These are phyloP conservation scores for Melinaea marsaeus DNA, from an alignment of 2,888 invertebrate species.

Conservation along the genomic window DNA sequence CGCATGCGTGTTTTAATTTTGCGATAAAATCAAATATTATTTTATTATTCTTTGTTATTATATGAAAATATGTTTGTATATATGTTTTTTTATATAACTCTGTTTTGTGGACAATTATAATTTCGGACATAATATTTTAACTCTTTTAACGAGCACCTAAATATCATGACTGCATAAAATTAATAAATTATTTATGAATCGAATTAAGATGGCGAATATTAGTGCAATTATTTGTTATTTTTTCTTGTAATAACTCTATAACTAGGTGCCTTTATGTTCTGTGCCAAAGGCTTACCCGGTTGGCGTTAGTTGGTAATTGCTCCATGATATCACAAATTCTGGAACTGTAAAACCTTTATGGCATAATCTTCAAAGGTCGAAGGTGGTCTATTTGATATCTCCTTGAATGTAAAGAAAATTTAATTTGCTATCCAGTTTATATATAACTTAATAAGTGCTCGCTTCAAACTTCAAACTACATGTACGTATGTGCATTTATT, in stretches of 20 bases:
- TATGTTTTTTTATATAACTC: too few species aligned
- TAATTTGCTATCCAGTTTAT: conserved; percentile 53
- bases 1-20: background rate
- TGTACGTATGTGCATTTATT: background rate
- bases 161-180: too few species aligned
- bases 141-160: too few species aligned
- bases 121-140: too few species aligned
- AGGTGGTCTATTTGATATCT: conserved; percentile 61
- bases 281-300: conserved; percentile 65
- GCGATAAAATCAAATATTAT: background rate
- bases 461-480: conserved; percentile 39
- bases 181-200: too few species aligned
- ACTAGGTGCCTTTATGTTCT: conserved; percentile 29
- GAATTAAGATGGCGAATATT: background rate
- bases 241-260: conserved; percentile 4
- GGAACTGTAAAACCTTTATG: conserved; percentile 55
- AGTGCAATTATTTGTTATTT: background rate
- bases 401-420: conserved; percentile 73
- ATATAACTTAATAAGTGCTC: conserved; percentile 46
- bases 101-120: too few species aligned
- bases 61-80: too few species aligned
- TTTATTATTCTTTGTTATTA: too few species aligned
- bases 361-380: conserved; percentile 64
- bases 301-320: conserved; percentile 46
- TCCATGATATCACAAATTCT: conserved; percentile 61